Percentiles rank a stretch among this genome's conserved stretches.
Evolutionary conservation across 2,797 vertebrate species (phyloP).

Genomic region (Sparus aurata): DNA sequence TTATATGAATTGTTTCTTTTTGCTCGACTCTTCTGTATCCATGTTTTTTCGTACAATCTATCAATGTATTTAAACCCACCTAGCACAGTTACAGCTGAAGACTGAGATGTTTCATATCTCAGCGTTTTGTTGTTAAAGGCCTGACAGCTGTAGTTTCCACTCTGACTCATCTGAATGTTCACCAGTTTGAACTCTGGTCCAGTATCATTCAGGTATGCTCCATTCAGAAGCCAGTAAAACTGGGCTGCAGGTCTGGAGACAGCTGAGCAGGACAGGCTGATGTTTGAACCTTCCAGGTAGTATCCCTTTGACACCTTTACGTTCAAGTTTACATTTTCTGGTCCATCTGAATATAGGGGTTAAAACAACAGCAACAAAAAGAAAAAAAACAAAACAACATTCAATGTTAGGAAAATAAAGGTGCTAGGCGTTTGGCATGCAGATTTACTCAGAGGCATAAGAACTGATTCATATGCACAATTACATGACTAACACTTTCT

Average conservation of each 20-base stretch:
- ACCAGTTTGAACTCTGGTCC: constrained; percentile 62
- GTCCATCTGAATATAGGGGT: constrained; percentile 58
- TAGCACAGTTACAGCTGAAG: constrained; percentile 45
- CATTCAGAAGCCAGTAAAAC: constrained; percentile 65
- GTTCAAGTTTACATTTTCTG: constrained; percentile 57
- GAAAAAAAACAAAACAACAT: no score
- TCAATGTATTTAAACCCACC: constrained; percentile 26
- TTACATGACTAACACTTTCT: no score
- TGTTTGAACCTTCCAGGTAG: constrained; percentile 50
- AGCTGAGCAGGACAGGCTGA: constrained; percentile 65
- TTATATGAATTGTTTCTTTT: no score
- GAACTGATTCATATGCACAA: no score
- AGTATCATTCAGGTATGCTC: constrained; percentile 1
- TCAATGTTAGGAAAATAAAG: no score
- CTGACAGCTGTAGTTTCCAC: constrained; percentile 74
- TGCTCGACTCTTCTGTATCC: no score
- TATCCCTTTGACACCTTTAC: neutral
- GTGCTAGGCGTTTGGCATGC: no score
- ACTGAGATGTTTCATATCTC: constrained; percentile 47
- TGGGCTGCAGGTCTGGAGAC: constrained; percentile 61
- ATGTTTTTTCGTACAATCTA: no score
- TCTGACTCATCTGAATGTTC: constrained; percentile 58
- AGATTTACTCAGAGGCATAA: no score
- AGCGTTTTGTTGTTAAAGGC: constrained; percentile 68
- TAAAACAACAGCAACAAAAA: no score